phyloP scores from a whole-genome alignment of 2,888 invertebrate species.

The Dicycla oo region DNA sequence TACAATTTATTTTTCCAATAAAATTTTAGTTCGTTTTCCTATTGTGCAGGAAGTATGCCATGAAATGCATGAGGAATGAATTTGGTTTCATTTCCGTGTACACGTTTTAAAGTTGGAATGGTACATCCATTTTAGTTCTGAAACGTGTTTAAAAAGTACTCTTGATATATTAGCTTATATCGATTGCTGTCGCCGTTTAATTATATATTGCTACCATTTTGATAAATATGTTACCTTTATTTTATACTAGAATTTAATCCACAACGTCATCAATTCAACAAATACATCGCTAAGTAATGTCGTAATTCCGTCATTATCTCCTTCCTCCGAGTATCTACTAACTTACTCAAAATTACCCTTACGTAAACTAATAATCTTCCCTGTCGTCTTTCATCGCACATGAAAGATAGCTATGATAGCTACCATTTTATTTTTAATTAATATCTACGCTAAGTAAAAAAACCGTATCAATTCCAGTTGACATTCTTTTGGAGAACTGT shows the following conservation, averaged over 20 bases:
- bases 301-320: constrained; percentile 14
- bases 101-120: not conserved
- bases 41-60: constrained; percentile 29
- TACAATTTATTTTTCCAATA: constrained; percentile 58
- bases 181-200: not conserved
- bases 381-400: constrained; percentile 57
- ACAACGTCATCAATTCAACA: not conserved
- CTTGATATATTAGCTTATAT: not conserved
- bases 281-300: constrained; percentile 1
- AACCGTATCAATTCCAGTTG: not conserved
- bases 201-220: not conserved
- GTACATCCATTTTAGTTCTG: not conserved
- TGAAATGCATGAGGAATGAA: constrained; percentile 12
- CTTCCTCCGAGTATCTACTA: constrained; percentile 4
- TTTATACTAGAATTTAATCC: not conserved
- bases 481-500: not conserved
- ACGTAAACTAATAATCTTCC: constrained; percentile 61
- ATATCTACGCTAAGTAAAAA: not conserved
- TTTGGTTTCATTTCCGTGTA: constrained; percentile 2
- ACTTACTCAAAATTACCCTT: constrained; percentile 44
- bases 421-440: not conserved
- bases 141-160: not conserved
- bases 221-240: no score
- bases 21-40: constrained; percentile 36
- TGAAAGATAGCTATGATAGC: not conserved